A percentile compares a stretch with the other conserved stretches of the same genome.
Evolutionary conservation across 1,140 invertebrate species (phyloP).

Genomic region (Cyrtorhinus lividipennis): DNA sequence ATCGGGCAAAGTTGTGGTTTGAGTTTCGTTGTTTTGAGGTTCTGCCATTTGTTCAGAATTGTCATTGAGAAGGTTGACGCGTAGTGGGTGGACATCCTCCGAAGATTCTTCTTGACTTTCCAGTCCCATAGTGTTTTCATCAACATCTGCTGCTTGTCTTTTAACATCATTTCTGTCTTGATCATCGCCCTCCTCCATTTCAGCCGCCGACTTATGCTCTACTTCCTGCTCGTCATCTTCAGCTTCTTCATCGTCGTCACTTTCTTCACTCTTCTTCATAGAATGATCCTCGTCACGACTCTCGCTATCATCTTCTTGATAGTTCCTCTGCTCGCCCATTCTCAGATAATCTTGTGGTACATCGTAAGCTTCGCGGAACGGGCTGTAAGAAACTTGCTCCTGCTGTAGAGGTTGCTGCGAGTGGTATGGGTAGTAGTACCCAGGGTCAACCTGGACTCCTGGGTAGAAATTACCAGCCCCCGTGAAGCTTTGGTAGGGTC

Average conservation of each 20-base stretch:
- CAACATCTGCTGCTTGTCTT: background rate
- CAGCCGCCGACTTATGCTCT: background rate
- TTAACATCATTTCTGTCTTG: background rate
- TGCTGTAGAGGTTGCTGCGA: background rate
- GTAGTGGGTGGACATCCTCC: background rate
- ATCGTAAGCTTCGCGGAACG: no score
- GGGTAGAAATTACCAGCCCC: no score
- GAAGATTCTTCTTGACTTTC: no score
- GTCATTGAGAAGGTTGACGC: background rate
- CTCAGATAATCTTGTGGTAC: no score
- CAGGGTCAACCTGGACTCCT: background rate
- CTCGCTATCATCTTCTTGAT: background rate
- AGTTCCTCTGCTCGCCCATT: background rate
- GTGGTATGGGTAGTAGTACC: background rate
- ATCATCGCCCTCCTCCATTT: background rate
- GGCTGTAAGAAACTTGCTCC: background rate
- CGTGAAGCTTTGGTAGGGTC: background rate
- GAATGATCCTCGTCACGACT: background rate
- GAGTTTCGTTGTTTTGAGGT: no score
- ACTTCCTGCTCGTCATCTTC: background rate
- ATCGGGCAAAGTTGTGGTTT: no score
- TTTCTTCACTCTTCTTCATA: background rate
- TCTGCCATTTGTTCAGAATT: no score
- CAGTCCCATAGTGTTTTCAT: no score
- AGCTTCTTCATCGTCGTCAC: background rate